Evolutionary conservation across 2,888 invertebrate species (phyloP), one percentile per base, ranked within the genome.

Genomic region (Ephialtes manifestator): DNA sequence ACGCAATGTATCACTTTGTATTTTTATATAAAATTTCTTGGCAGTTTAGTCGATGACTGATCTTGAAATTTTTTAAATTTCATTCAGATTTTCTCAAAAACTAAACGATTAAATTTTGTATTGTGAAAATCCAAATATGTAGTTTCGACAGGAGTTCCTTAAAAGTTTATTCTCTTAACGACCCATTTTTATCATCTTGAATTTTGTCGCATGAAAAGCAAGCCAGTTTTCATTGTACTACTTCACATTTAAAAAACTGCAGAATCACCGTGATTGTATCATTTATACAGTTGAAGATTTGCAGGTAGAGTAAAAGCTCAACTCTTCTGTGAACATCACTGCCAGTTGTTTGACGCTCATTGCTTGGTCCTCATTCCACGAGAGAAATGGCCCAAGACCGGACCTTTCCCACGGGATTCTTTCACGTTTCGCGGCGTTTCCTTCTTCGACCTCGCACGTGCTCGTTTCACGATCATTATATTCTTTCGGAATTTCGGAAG

Each of bases 401-500:
- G 81, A 84, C 51, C 82, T 85, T 85, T 85, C 85, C 79, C 85
- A 85, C 79, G 82, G 79, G 85, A 85, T 85, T 85, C 85, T 79
- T 82, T 85, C 82, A 85, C 85, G 85, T 82, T 81, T 82, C 75
- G 84, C 81, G 31, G 48, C 63, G 48, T 81, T 80, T 85, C 79
- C 82, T 76, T 79, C 82, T 82, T 82, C 85, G 78, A 79, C 79
- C 75, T 72, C 85, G 85, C 76, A 67, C 82, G 82, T 76, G 78
- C 79, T 82, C 51, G 71, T 71, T 70, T 55, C 82, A 82, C 85
- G 48, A 82, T 79, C 46, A 82, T 85, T 82, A 70, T 82, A 55
- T 65, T 76, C 79, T 79, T 82, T 82, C 82, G 70, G 85, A 70
- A 84, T 81, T 81, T 68, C 55, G 20, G 18, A 63, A 63, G 35